Evolutionary conservation across 2,888 invertebrate genomes (phyloP).

Genomic region (Odontocolon sp.): DNA sequence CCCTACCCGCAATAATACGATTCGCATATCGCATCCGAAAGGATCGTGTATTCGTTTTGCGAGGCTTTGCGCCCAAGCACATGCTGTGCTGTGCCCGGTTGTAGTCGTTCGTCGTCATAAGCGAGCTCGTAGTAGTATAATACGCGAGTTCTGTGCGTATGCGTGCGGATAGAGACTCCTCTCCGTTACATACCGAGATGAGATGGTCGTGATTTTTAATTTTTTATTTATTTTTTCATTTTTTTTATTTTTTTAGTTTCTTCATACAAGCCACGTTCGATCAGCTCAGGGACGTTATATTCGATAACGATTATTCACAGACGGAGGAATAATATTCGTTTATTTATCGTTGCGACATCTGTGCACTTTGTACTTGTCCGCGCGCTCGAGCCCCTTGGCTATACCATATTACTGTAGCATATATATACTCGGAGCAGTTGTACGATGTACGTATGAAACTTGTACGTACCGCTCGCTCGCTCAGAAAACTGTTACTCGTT

Average conservation of each 20-base stretch:
- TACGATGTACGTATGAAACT: conserved; percentile 48
- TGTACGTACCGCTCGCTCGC: conserved; percentile 43
- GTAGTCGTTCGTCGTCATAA: conserved; percentile 60
- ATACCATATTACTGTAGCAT: conserved; percentile 34
- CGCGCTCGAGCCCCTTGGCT: conserved; percentile 40
- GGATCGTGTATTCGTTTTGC: conserved; percentile 66
- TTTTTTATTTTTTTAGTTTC: neutral
- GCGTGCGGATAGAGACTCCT: conserved; percentile 46
- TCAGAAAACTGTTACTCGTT: conserved; percentile 60
- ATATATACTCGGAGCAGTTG: conserved; percentile 8
- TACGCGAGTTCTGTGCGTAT: conserved; percentile 45
- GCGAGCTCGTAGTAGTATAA: conserved; percentile 27
- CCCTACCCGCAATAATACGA: conserved; percentile 69
- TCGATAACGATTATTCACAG: conserved; percentile 66
- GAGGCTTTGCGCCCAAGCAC: conserved; percentile 57
- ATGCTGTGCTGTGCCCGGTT: conserved; percentile 49
- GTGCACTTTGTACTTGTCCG: conserved; percentile 66
- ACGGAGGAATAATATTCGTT: conserved; percentile 62
- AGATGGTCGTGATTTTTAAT: conserved; percentile 49
- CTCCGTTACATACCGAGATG: conserved; percentile 35
- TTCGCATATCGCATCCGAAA: conserved; percentile 68
- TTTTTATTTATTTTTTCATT: conserved; percentile 15
- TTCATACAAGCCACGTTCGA: conserved; percentile 56
- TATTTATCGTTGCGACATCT: conserved; percentile 64
- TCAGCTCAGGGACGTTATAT: conserved; percentile 59